Evolutionary conservation across 2,888 invertebrate species (phyloP).

Genomic region (Mythimna ferrago): DNA sequence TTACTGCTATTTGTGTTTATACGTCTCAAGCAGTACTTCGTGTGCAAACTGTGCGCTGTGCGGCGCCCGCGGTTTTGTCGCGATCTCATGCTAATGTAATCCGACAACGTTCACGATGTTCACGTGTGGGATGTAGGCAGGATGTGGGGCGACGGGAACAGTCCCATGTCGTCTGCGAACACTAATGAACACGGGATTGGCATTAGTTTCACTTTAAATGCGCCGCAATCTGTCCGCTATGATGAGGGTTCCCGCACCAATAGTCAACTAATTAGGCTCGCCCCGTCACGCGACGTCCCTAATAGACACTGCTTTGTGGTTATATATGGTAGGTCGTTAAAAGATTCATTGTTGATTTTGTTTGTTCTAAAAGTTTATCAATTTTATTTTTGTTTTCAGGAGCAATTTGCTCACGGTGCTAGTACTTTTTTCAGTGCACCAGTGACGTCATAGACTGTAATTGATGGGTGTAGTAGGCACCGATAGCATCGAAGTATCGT

Average conservation of each 20-base stretch:
- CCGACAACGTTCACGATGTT: slow-evolving; percentile 6
- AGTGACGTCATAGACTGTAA: background rate
- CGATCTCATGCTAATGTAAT: slow-evolving; percentile 43
- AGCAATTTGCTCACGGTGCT: background rate
- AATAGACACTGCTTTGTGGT: slow-evolving; percentile 28
- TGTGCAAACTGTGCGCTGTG: slow-evolving; percentile 26
- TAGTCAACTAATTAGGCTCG: slow-evolving; percentile 49
- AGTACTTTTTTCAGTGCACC: background rate
- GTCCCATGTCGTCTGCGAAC: slow-evolving; percentile 24
- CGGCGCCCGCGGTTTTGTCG: slow-evolving; percentile 23
- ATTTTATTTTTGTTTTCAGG: background rate
- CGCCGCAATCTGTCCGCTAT: slow-evolving; percentile 42
- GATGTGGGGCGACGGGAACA: background rate
- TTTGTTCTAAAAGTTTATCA: background rate
- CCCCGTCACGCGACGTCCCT: slow-evolving; percentile 32
- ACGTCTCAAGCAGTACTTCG: slow-evolving; percentile 16
- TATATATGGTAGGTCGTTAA: slow-evolving; percentile 15
- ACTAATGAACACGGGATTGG: slow-evolving; percentile 51
- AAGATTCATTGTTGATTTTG: background rate
- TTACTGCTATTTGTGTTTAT: slow-evolving; percentile 16
- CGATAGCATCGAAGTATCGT: slow-evolving; percentile 9
- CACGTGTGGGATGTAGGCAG: background rate
- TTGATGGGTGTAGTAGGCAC: background rate
- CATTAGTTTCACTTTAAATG: slow-evolving; percentile 61
- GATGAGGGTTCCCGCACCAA: slow-evolving; percentile 55